A percentile compares a stretch with the other conserved stretches of the same genome.
Conservation (phyloP, 2,113 vertebrate genomes). For the Hippolais icterina region DNA sequence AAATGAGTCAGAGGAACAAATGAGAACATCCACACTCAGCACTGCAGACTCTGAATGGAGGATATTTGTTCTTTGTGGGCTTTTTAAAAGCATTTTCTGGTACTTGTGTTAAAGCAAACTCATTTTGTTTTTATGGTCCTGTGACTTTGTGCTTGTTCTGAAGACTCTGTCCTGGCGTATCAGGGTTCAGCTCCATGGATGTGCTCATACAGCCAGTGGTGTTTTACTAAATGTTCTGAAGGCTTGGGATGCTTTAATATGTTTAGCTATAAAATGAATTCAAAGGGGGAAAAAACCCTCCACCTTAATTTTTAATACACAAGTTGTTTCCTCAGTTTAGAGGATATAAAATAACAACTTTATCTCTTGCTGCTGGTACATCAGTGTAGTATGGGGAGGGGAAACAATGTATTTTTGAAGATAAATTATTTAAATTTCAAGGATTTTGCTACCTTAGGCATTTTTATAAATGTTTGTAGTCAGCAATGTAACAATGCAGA, state of each 20-base stretch:
- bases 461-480: background rate
- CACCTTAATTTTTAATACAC: background rate
- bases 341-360: background rate
- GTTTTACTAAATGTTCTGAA: background rate
- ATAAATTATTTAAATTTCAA: background rate
- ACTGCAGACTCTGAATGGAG: background rate
- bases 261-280: background rate
- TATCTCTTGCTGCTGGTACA: background rate
- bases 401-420: background rate
- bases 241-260: background rate
- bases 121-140: background rate
- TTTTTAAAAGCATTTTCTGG: background rate
- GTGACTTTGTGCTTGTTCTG: background rate
- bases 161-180: background rate
- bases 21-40: constrained; percentile 48
- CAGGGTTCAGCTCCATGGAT: background rate
- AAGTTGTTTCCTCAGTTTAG: background rate
- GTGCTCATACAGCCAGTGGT: background rate
- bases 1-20: constrained; percentile 61
- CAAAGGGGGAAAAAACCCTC: background rate
- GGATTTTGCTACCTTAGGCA: background rate
- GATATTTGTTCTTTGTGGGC: background rate
- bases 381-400: background rate
- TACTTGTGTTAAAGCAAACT: background rate
- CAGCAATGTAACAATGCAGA: fast-evolving